Conservation (phyloP, 2,113 vertebrate genomes). For the Chloroceryle aenea region DNA sequence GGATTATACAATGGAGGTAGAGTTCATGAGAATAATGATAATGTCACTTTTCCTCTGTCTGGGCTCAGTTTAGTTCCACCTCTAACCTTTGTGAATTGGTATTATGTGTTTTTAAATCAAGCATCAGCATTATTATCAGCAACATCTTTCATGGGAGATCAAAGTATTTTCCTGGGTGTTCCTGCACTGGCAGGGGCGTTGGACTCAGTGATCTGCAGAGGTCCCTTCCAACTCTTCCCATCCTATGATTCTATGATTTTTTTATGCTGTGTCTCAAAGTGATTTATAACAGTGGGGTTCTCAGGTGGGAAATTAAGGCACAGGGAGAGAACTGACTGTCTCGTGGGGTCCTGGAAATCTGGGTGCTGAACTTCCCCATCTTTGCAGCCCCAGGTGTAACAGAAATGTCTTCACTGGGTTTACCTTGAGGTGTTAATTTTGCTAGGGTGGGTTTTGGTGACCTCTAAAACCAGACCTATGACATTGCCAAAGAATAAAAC, state of each 20-base stretch:
- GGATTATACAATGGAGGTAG: conserved; percentile 63
- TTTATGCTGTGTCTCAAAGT: not conserved
- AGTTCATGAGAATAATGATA: not conserved
- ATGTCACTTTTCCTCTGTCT: accelerated
- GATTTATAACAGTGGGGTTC: not conserved
- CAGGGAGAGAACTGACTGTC: not conserved
- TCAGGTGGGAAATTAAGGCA: not conserved
- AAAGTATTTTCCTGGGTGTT: too few species aligned
- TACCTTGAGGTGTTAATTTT: not conserved
- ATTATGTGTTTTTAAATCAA: not conserved
- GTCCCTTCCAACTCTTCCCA: too few species aligned
- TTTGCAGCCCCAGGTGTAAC: not conserved
- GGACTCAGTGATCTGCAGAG: too few species aligned
- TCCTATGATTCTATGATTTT: too few species aligned
- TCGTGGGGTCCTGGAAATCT: not conserved
- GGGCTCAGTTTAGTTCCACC: not conserved
- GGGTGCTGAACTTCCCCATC: not conserved
- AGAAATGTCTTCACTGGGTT: not conserved
- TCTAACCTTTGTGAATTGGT: not conserved
- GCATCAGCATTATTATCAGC: not conserved
- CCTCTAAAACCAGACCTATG: accelerated
- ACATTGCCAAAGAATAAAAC: not conserved
- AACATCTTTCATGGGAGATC: not conserved
- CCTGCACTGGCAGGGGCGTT: too few species aligned
- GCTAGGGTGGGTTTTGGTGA: not conserved